Evolutionary conservation across 1,140 invertebrate species (phyloP).

Genomic region (Drosophila nebulosa): DNA sequence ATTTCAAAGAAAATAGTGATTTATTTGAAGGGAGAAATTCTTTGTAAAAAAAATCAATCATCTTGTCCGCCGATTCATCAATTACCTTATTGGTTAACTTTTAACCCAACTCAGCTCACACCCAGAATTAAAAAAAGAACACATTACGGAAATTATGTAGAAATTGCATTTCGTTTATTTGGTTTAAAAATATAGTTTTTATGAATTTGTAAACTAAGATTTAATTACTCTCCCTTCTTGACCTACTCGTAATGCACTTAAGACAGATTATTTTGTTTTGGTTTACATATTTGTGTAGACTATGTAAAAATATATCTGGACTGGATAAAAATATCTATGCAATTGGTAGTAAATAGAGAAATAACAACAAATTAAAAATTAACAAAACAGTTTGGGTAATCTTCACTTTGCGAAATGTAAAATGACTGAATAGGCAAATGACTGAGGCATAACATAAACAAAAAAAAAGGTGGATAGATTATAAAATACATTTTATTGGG

Average conservation of each 20-base stretch:
- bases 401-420: neutral
- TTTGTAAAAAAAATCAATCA: too few species aligned
- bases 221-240: constrained; percentile 2
- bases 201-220: too few species aligned
- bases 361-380: constrained; percentile 10
- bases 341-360: constrained; percentile 30
- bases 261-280: constrained; percentile 4
- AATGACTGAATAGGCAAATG: neutral
- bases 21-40: too few species aligned
- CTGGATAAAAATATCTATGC: constrained; percentile 16
- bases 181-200: constrained; percentile 64
- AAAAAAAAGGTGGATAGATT: neutral
- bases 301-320: neutral
- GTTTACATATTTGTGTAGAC: neutral
- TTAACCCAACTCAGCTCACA: neutral
- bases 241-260: constrained; percentile 54
- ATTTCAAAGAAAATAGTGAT: too few species aligned
- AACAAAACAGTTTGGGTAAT: neutral
- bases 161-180: constrained; percentile 77
- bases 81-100: too few species aligned
- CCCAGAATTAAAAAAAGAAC: neutral
- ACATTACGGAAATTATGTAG: constrained; percentile 19
- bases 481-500: constrained; percentile 19
- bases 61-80: too few species aligned
- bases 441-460: neutral